Base-by-base conservation (phyloP, 2,113 vertebrate species). In the Siniperca chuatsi region DNA sequence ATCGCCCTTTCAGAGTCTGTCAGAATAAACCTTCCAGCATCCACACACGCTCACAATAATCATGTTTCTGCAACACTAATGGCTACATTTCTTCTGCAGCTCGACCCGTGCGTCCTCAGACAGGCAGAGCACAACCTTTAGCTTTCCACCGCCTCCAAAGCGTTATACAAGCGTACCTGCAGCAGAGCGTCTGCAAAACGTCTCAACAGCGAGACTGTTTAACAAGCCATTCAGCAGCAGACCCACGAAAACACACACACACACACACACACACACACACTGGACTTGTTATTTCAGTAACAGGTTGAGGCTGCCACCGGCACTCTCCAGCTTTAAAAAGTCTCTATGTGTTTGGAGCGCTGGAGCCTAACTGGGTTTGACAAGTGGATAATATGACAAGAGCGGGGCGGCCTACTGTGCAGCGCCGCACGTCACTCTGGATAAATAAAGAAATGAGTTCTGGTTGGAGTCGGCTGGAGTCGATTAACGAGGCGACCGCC, bases 371-470 rank as follows among this genome's bases (percentile, higher is more conserved):
- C 75, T 8, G 78, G 58, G 55, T 90, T 73, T 94, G 94, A 93
- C 90, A 89, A 82, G 89, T 87, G 90, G 92, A 92, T 93, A 84
- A 91, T 80, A 88, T 82, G 86, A 93, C 89, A 85, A 66, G 83
- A 86, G 90, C 83, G 35, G 15, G 7, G 33, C 58, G 35, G 62
- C 44, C 44, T 61, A 35, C 81, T 64, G 66, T 55, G 64, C 73
- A 54, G 55, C 57, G 65, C 81, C 75, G 70, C 84, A 80, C 89
- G 87, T 88, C 91, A 86, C 48, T 20, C 84, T 83, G 86, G 74
- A 86, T 92, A 91, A 93, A 87, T 77, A 89, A 70, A 92, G 88
- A 88, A 85, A 94, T 46, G 42, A 67, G 52, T 89, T 91, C 86
- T 70, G 73, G 82, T 80, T 77, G 84, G 83, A 67, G 82, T 35